Evolutionary conservation across 2,113 vertebrate genomes (phyloP).

Genomic region (Pterocles gutturalis): DNA sequence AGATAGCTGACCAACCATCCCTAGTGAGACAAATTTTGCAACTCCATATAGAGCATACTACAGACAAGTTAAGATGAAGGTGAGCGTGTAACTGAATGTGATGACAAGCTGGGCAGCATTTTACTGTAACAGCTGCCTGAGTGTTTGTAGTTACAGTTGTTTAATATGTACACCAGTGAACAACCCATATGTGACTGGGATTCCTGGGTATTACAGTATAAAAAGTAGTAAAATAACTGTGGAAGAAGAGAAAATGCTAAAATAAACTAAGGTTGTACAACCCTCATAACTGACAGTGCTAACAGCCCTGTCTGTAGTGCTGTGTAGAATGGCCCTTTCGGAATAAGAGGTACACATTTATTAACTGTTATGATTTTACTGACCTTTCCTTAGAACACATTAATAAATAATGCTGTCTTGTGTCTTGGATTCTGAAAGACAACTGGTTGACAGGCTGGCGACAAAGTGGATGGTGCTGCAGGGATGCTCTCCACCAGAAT

Average conservation of each 20-base stretch:
- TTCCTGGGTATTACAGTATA: neutral
- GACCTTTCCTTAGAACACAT: neutral
- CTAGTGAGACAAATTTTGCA: neutral
- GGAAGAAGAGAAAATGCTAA: neutral
- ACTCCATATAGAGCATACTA: neutral
- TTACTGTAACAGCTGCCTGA: neutral
- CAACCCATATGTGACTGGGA: neutral
- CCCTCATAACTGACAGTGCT: neutral
- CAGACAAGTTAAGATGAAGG: neutral
- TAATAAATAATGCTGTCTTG: neutral
- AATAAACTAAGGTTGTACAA: neutral
- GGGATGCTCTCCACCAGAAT: constrained; percentile 85
- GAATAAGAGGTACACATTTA: neutral
- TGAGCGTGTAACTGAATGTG: neutral
- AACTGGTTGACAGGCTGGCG: constrained; percentile 80
- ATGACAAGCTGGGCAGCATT: neutral
- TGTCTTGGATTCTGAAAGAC: constrained; percentile 72
- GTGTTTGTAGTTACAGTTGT: neutral
- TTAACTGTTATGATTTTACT: neutral
- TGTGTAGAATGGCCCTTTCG: neutral
- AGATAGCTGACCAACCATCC: neutral
- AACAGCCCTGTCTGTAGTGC: neutral
- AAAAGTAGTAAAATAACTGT: neutral
- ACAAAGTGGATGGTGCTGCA: constrained; percentile 86
- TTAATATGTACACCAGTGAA: neutral